Base-by-base conservation (phyloP, 2,113 vertebrate species). In the Calypte anna region DNA sequence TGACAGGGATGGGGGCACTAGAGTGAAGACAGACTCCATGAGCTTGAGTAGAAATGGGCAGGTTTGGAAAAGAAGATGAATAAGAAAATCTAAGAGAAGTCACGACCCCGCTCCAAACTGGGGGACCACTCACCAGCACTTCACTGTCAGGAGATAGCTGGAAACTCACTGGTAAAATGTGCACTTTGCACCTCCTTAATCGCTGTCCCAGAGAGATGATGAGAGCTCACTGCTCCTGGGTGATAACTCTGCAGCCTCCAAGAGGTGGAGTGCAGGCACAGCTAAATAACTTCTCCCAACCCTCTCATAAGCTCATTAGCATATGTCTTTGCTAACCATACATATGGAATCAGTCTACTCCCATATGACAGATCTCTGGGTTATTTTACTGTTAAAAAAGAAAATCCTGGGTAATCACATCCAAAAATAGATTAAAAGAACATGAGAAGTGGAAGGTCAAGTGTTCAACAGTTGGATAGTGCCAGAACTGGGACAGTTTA, bases 401-500 rank as follows among this genome's bases (percentile, higher is more conserved):
- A 10, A 53, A 5, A 3, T 7, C 55, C 50, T 82, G 57, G 81
- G 58, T 94, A 94, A 83, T 88, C 55, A 55, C 55, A 88, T 38
- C 82, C 80, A 59, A 74, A 95, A 94, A 93, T 77, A 95, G 76
- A 78, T 86, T 66, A 83, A 96, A 93, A 91, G 79, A 83, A 88
- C 43, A 90, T 13, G 33, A 82, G 72, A 90, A 91, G 67, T 73
- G 72, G 67, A 91, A 96, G 90, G 93, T 95, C 88, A 83, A 58
- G 72, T 9, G 16, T 87, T 90, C 95, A 96, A 90, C 79, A 83
- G 85, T 77, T 95, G 93, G 85, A 43, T 77, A 90, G 76, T 74
- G 82, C 82, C 86, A 95, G 92, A 95, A 90, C 75, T 74, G 73
- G 68, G 86, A 91, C 14, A 10, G 46, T 91, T 96, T 96, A 83